Percentiles rank a stretch among this genome's conserved stretches.
Conservation (phyloP, 2,797 vertebrate species). For the Gymnopithys bicolor region DNA sequence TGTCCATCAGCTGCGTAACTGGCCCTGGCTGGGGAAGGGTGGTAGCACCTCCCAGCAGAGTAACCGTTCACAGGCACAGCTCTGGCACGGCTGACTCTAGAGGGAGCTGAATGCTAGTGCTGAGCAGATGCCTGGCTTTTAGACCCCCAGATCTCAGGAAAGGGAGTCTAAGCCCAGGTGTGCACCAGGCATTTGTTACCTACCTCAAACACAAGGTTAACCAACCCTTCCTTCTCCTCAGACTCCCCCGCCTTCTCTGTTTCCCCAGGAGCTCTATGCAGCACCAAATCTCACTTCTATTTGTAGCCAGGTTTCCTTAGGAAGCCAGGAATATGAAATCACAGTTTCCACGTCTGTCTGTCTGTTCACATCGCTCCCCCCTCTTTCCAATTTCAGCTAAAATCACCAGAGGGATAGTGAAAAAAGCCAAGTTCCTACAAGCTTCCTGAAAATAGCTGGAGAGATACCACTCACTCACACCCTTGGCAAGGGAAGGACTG, state of each 20-base stretch:
- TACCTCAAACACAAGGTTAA: background rate
- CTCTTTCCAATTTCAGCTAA: background rate
- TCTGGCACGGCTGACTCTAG: background rate
- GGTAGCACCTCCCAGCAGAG: background rate
- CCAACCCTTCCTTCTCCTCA: background rate
- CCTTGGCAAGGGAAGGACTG: background rate
- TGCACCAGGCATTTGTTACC: background rate
- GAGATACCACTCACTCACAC: background rate
- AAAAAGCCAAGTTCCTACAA: background rate
- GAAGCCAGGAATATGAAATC: slow-evolving; percentile 43
- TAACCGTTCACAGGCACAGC: background rate
- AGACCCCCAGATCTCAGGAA: background rate
- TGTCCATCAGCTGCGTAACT: background rate
- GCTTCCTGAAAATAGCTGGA: background rate
- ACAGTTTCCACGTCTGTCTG: slow-evolving; percentile 39
- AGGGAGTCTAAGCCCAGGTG: background rate
- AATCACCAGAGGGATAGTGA: background rate
- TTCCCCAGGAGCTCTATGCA: background rate
- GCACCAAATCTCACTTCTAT: slow-evolving; percentile 24
- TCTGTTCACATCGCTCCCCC: background rate
- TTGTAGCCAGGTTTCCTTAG: slow-evolving; percentile 43
- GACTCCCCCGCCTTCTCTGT: background rate
- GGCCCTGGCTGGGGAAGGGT: background rate
- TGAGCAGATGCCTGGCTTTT: background rate
- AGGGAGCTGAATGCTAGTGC: slow-evolving; percentile 17